phyloP scores from a whole-genome alignment of 2,888 invertebrate species.

The Sesia apiformis region DNA sequence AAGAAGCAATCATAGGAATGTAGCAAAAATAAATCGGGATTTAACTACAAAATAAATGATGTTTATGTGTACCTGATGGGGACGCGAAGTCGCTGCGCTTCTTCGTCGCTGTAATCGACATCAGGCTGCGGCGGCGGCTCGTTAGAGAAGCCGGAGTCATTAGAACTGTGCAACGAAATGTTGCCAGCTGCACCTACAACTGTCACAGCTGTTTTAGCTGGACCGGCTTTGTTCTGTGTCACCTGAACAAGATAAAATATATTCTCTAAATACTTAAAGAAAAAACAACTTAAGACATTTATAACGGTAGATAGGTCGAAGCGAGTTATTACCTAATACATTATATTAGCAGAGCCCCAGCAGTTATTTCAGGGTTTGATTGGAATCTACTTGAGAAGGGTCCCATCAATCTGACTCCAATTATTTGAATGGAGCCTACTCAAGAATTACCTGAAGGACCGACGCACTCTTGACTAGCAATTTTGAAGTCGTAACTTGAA shows the following conservation, averaged over 20 bases:
- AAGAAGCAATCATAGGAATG: constrained; percentile 7
- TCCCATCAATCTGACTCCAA: no score
- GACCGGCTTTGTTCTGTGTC: constrained; percentile 58
- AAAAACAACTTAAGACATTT: no score
- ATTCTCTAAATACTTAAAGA: neutral
- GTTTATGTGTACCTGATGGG: constrained; percentile 72
- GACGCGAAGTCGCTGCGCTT: constrained; percentile 77
- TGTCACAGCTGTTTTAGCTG: constrained; percentile 60
- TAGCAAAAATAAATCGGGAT: constrained; percentile 4
- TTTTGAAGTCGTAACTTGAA: no score
- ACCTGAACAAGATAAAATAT: constrained; percentile 24
- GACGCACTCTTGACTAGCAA: no score
- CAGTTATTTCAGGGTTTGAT: neutral
- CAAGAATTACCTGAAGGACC: no score
- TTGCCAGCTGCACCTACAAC: constrained; percentile 77
- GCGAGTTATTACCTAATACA: no score
- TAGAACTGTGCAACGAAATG: constrained; percentile 90
- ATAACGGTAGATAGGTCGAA: no score
- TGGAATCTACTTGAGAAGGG: neutral
- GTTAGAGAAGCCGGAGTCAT: constrained; percentile 94
- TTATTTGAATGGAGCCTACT: no score
- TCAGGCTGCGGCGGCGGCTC: constrained; percentile 92
- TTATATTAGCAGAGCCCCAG: neutral
- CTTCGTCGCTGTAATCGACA: constrained; percentile 93
- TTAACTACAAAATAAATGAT: constrained; percentile 1